Evolutionary conservation across 2,888 invertebrate species (phyloP).

Genomic region (Mythimna loreyi): DNA sequence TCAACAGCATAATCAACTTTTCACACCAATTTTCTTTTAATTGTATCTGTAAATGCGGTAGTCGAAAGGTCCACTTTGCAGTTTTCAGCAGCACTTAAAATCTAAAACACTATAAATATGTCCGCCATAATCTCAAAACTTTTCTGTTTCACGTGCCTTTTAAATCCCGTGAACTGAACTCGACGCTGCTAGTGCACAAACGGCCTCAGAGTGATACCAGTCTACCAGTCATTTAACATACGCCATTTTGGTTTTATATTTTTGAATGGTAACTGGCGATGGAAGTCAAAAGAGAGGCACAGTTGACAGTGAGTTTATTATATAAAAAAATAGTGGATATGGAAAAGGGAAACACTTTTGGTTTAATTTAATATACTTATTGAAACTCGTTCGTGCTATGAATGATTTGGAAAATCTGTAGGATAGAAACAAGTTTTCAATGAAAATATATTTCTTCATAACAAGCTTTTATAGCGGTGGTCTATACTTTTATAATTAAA

Average conservation of each 20-base stretch:
- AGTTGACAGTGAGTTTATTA: background rate
- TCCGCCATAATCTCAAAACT: background rate
- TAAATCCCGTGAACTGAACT: slow-evolving; percentile 1
- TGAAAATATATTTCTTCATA: too few species aligned
- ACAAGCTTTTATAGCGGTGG: too few species aligned
- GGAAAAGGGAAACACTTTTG: slow-evolving; percentile 19
- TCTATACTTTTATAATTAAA: too few species aligned
- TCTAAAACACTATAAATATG: background rate
- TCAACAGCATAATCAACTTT: too few species aligned
- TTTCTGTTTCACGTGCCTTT: slow-evolving; percentile 14
- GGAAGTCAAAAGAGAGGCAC: slow-evolving; percentile 10
- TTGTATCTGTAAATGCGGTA: too few species aligned
- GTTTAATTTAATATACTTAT: background rate
- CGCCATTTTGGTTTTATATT: slow-evolving; percentile 40
- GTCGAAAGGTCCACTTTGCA: background rate
- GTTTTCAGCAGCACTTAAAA: background rate
- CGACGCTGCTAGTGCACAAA: background rate
- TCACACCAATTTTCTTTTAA: too few species aligned
- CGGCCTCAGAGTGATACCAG: slow-evolving; percentile 24
- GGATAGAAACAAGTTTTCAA: too few species aligned
- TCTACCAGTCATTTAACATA: slow-evolving; percentile 35
- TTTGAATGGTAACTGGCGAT: slow-evolving; percentile 9
- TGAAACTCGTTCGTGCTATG: background rate
- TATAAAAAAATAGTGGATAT: background rate
- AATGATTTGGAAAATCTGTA: too few species aligned